Base-by-base conservation (phyloP, 2,797 vertebrate species). In the Coracias cyanogaster region DNA sequence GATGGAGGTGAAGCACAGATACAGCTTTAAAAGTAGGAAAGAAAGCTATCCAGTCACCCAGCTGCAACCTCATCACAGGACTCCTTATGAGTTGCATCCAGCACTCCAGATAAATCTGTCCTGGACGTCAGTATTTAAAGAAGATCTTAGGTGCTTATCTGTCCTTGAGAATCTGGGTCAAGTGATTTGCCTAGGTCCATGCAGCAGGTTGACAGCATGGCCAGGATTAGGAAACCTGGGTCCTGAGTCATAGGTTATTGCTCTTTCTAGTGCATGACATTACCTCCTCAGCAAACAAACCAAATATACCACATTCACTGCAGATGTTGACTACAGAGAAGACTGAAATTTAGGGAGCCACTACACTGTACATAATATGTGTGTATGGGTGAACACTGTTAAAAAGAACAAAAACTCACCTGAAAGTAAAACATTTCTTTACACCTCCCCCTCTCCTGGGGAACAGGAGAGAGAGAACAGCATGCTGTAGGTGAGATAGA, bases 121-220 rank as follows among this genome's bases (percentile, higher is more conserved):
- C 92, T 92, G 90, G 55, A 60, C 9, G 45, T 95, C 89, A 93
- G 74, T 84, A 85, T 93, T 94, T 96, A 96, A 96, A 96, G 91
- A 65, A 89, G 95, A 71, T 94, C 89, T 92, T 80, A 96, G 86
- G 86, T 96, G 67, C 92, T 97, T 95, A 96, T 85, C 93, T 96
- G 39, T 89, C 84, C 67, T 80, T 82, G 74, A 78, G 64, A 77
- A 93, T 96, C 92, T 95, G 90, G 94, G 96, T 97, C 94, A 96
- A 95, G 91, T 72, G 82, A 83, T 95, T 96, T 94, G 49, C 84
- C 52, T 49, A 15, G 67, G 88, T 87, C 57, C 41, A 22, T 45
- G 79, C 45, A 84, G 67, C 62, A 84, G 54, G 84, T 65, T 77
- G 65, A 33, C 41, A 87, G 52, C 49, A 89, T 3, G 54, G 52